Percentiles rank a stretch among this genome's conserved stretches.
phyloP scores from a whole-genome alignment of 1,140 invertebrate species.

The Pseudomyrmex cubaensis region DNA sequence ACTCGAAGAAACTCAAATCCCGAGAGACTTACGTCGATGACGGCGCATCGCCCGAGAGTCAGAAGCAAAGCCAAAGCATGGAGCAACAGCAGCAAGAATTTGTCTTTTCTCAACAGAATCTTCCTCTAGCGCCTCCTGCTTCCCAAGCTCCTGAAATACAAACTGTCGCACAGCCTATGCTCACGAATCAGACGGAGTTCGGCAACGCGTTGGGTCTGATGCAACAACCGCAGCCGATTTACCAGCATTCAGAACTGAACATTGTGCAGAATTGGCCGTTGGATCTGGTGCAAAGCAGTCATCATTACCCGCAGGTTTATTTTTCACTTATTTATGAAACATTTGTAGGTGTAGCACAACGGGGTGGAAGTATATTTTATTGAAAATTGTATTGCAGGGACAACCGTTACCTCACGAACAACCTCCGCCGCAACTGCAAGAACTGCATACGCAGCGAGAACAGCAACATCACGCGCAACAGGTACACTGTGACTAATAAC shows the following conservation, averaged over 20 bases:
- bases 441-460: slow-evolving; percentile 75
- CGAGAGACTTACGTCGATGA: slow-evolving; percentile 61
- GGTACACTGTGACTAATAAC: too few relatives aligned
- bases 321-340: background rate
- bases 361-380: background rate
- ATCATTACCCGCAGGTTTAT: slow-evolving; percentile 80
- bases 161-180: slow-evolving; percentile 54
- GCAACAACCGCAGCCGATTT: slow-evolving; percentile 77
- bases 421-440: slow-evolving; percentile 72
- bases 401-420: slow-evolving; percentile 73
- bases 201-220: slow-evolving; percentile 71
- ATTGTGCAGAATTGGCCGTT: slow-evolving; percentile 82
- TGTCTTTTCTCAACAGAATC: slow-evolving; percentile 69
- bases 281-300: slow-evolving; percentile 80
- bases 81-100: slow-evolving; percentile 56
- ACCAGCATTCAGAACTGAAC: slow-evolving; percentile 78
- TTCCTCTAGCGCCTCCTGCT: slow-evolving; percentile 60
- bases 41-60: slow-evolving; percentile 41
- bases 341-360: background rate
- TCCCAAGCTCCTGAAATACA: slow-evolving; percentile 70
- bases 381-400: slow-evolving; percentile 48
- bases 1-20: slow-evolving; percentile 67
- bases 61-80: slow-evolving; percentile 41
- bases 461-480: slow-evolving; percentile 67
- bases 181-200: slow-evolving; percentile 67